phyloP scores from a whole-genome alignment of 2,888 invertebrate genomes.

The Leptopilina syphax region DNA sequence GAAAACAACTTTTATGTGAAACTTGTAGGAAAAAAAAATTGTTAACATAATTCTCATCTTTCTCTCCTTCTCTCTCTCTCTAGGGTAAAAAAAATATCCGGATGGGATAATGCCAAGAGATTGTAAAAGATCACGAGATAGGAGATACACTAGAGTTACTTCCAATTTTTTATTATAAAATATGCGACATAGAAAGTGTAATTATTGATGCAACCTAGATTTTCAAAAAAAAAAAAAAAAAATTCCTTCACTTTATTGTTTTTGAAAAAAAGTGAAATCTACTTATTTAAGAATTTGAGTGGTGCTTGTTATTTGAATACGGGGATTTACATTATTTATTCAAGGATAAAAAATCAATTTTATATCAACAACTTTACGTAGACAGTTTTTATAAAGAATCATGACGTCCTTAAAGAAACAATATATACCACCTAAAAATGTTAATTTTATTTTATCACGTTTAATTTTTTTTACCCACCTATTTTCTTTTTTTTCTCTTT shows the following conservation, averaged over 20 bases:
- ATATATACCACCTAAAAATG: too few relatives aligned
- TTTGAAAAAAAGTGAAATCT: background rate
- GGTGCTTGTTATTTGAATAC: too few relatives aligned
- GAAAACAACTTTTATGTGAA: slow-evolving; percentile 12
- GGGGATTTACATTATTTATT: too few relatives aligned
- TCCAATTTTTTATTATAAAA: background rate
- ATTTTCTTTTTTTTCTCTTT: too few relatives aligned
- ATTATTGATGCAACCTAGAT: background rate
- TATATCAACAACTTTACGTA: too few relatives aligned
- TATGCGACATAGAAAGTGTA: slow-evolving; percentile 3
- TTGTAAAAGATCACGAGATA: background rate
- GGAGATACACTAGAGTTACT: background rate
- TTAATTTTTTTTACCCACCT: too few relatives aligned
- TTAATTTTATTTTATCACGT: too few relatives aligned
- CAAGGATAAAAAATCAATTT: too few relatives aligned
- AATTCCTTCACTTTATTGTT: background rate
- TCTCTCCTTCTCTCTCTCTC: too few relatives aligned
- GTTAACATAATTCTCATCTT: background rate
- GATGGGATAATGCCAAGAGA: background rate
- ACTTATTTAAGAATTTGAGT: background rate
- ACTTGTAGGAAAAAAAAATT: background rate
- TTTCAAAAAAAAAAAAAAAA: background rate
- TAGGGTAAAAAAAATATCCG: background rate
- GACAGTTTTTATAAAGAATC: too few relatives aligned
- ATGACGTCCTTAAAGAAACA: too few relatives aligned